Evolutionary conservation across 2,888 invertebrate species (phyloP).

Genomic region (Lasioglossum zephyrum): DNA sequence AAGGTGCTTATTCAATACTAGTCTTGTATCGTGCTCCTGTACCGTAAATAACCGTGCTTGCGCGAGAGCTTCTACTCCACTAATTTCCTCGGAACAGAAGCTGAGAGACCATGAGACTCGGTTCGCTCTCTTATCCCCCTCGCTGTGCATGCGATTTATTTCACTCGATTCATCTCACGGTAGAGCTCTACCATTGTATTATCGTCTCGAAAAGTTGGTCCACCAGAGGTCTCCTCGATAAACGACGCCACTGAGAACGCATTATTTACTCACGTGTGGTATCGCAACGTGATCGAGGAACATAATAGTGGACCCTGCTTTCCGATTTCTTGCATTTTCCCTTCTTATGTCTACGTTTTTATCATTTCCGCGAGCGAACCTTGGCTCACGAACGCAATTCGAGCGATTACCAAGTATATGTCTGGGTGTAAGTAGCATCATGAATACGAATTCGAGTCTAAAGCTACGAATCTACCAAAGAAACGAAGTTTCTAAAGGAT

Average conservation of each 20-base stretch:
- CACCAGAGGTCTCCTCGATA: background rate
- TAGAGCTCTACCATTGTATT: background rate
- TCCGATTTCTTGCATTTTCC: background rate
- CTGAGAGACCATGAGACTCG: background rate
- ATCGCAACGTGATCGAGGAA: slow-evolving; percentile 5
- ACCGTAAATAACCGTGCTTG: background rate
- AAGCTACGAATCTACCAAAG: background rate
- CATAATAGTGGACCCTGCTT: background rate
- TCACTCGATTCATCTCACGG: background rate
- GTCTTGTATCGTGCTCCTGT: background rate
- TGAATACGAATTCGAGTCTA: slow-evolving; percentile 24
- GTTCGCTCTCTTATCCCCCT: background rate
- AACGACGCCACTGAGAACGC: background rate
- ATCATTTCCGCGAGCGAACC: background rate
- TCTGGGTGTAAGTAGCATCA: background rate
- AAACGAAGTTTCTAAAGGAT: background rate
- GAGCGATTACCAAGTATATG: background rate
- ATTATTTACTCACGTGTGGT: slow-evolving; percentile 24
- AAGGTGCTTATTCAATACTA: slow-evolving; percentile 10
- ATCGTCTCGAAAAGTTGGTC: background rate
- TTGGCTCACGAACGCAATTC: background rate
- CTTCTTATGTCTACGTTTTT: background rate
- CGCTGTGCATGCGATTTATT: background rate
- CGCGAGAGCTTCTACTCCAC: background rate
- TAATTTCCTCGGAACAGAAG: slow-evolving; percentile 2